phyloP scores from a whole-genome alignment of 2,797 vertebrate genomes.

The Hippopotamyrus pictus region DNA sequence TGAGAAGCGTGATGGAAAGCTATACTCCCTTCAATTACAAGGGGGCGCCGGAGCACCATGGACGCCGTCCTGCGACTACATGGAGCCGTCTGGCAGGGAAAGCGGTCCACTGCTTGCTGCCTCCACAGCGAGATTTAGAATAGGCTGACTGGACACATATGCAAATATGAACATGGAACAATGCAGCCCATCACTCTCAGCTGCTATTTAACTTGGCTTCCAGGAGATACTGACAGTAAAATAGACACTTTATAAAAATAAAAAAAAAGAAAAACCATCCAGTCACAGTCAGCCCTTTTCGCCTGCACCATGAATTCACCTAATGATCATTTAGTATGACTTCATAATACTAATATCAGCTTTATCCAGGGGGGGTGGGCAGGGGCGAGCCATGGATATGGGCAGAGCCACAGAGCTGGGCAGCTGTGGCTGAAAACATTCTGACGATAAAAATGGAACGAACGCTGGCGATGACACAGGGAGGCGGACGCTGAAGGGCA shows the following conservation, averaged over 20 bases:
- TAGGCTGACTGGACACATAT: slow-evolving; percentile 54
- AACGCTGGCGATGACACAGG: not conserved
- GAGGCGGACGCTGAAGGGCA: not conserved
- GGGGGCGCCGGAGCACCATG: slow-evolving; percentile 38
- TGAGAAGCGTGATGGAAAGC: not conserved
- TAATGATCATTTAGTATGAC: not conserved
- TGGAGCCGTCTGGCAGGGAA: not conserved
- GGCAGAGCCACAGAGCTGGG: not conserved
- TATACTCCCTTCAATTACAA: slow-evolving; percentile 37
- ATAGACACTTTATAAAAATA: slow-evolving; percentile 23
- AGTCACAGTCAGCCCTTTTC: slow-evolving; percentile 27
- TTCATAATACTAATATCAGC: not conserved
- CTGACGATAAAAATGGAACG: slow-evolving; percentile 51
- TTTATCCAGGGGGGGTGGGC: not conserved
- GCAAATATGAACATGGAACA: slow-evolving; percentile 50
- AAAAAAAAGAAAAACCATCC: not conserved
- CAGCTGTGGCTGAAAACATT: not conserved
- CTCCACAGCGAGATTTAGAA: slow-evolving; percentile 44
- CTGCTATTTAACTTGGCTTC: slow-evolving; percentile 36
- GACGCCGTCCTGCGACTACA: not conserved
- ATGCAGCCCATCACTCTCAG: slow-evolving; percentile 41
- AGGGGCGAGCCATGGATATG: not conserved
- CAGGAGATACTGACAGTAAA: not conserved
- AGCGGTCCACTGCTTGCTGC: slow-evolving; percentile 20
- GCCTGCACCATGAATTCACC: slow-evolving; percentile 53